Evolutionary conservation across 2,113 vertebrate genomes (phyloP), one percentile per base, ranked within the genome.

Genomic region (Hemiscyllium ocellatum): DNA sequence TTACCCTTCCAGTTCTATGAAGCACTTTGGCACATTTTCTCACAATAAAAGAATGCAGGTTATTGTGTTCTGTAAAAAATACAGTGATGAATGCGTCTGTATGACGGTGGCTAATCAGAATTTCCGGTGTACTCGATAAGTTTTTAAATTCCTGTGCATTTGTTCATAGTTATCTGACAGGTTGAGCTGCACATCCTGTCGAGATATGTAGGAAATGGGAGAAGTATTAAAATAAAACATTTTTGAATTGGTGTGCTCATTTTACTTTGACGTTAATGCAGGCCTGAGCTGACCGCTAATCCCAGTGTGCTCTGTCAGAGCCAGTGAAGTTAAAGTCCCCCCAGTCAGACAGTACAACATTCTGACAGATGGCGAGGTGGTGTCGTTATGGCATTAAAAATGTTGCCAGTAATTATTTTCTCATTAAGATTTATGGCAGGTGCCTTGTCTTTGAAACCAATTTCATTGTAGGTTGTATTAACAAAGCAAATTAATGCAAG

Each of bases 401-500:
- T 93, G 68, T 69, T 94, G 91, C 42, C 47, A 52, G 22, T 95
- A 95, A 95, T 95, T 95, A 72, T 10, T 47, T 50, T 95, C 94
- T 76, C 29, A 42, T 95, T 72, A 72, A 72, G 68, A 50, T 95
- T 72, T 47, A 50, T 95, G 47, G 69, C 94, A 76, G 66, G 66
- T 94, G 68, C 68, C 93, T 47, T 50, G 52, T 50, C 68, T 72
- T 95, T 70, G 50, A 72, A 95, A 72, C 42, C 24, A 26, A 95
- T 95, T 52, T 52, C 24, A 52, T 26, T 76, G 37, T 52, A 50
- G 47, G 68, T 50, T 95, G 68, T 95, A 70, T 72, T 70, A 72
- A 72, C 94, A 95, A 95, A 76, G 94, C 42, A 95, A 95, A 95
- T 95, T 95, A 95, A 95, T 95, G 69, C 10, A 29, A 42, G 94